Evolutionary conservation across 2,113 vertebrate genomes (phyloP).

Genomic region (Spilogale gracilis): DNA sequence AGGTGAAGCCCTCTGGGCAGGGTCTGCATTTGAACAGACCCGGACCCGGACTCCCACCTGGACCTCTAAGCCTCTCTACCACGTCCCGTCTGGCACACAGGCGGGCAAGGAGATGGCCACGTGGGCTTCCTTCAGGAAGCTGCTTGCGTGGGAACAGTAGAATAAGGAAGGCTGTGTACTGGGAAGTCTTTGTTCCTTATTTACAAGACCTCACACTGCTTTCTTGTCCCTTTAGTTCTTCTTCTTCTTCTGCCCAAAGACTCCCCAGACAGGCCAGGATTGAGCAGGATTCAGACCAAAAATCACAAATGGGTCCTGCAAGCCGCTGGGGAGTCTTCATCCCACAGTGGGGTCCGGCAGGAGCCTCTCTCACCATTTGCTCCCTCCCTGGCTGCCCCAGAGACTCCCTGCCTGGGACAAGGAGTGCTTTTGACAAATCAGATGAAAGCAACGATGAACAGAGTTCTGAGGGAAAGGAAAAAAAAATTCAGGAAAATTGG

Average conservation of each 20-base stretch:
- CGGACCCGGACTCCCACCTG: background rate
- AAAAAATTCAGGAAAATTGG: background rate
- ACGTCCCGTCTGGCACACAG: fast-evolving
- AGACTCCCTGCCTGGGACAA: background rate
- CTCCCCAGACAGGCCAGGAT: background rate
- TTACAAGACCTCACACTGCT: background rate
- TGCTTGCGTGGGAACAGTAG: background rate
- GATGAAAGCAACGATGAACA: slow-evolving; percentile 28
- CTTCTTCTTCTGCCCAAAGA: slow-evolving; percentile 7
- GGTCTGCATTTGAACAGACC: background rate
- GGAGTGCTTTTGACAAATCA: background rate
- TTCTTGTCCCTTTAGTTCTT: background rate
- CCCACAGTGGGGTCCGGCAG: background rate
- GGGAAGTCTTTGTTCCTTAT: background rate
- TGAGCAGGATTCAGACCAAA: background rate
- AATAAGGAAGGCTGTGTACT: background rate
- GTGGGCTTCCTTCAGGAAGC: background rate
- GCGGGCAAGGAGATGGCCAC: background rate
- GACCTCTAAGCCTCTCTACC: background rate
- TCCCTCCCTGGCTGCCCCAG: background rate
- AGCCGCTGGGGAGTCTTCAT: background rate
- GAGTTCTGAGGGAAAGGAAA: background rate
- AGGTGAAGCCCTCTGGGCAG: background rate
- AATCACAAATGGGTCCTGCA: background rate
- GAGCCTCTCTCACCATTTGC: background rate